These are phyloP conservation scores for Cololabis saira DNA, from an alignment of 2,113 vertebrate species.

Conservation along the genomic window DNA sequence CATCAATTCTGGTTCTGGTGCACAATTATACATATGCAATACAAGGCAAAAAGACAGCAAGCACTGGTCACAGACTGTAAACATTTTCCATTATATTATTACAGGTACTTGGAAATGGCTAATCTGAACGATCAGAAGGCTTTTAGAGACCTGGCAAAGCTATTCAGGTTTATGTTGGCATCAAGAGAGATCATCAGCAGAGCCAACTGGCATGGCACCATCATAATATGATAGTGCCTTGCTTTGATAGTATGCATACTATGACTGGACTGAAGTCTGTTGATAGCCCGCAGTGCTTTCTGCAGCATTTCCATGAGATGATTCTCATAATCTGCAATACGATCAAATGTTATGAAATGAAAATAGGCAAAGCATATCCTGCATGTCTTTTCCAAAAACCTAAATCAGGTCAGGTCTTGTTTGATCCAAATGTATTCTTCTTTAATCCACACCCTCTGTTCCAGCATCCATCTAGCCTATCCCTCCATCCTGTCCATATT, in stretches of 20 bases:
- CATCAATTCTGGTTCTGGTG: conserved; percentile 16
- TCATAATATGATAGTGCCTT: neutral
- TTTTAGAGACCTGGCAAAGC: conserved; percentile 42
- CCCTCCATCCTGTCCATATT: conserved; percentile 58
- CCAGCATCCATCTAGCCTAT: neutral
- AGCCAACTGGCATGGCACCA: conserved; percentile 46
- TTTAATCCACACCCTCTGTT: conserved; percentile 44
- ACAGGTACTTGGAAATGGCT: conserved; percentile 9
- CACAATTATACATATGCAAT: neutral
- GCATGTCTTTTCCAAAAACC: conserved; percentile 36
- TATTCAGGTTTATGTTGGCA: conserved; percentile 35
- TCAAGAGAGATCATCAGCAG: conserved; percentile 20
- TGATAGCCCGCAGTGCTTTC: conserved; percentile 38
- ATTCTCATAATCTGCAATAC: conserved; percentile 58
- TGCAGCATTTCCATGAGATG: conserved; percentile 37
- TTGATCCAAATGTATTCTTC: conserved; percentile 49
- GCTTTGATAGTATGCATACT: conserved; percentile 5
- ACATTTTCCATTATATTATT: neutral
- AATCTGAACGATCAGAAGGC: conserved; percentile 24
- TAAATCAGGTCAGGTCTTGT: conserved; percentile 50
- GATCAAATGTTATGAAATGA: conserved; percentile 36
- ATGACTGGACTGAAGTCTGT: conserved; percentile 34
- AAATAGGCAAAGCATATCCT: conserved; percentile 15
- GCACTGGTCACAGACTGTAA: conserved; percentile 1
- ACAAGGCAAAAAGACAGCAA: neutral